Evolutionary conservation across 1,140 invertebrate genomes (phyloP).

Genomic region (Macrobrachium nipponense): DNA sequence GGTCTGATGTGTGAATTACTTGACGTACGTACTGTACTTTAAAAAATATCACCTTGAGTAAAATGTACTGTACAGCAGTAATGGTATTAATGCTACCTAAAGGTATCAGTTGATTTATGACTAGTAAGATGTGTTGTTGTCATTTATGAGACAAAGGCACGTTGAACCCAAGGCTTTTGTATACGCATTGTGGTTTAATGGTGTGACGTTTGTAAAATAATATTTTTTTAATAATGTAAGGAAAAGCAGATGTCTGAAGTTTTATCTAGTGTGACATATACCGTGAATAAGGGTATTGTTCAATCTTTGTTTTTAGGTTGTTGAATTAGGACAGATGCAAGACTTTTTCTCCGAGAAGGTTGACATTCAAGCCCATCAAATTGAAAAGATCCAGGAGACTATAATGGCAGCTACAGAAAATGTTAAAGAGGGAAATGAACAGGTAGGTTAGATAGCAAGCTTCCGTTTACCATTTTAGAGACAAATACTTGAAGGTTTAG

Average conservation of each 20-base stretch:
- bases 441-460: constrained; percentile 72
- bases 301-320: constrained; percentile 82
- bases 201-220: not conserved
- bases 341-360: constrained; percentile 98
- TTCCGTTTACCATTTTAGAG: too few species aligned
- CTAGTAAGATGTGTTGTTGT: too few species aligned
- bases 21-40: constrained; percentile 71
- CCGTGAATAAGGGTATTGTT: not conserved
- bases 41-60: too few species aligned
- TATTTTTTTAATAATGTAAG: not conserved
- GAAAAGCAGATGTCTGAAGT: too few species aligned
- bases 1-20: constrained; percentile 92
- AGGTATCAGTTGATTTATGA: too few species aligned
- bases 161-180: not conserved
- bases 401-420: constrained; percentile 94
- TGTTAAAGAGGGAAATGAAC: constrained; percentile 95
- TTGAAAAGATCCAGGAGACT: constrained; percentile 87
- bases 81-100: too few species aligned
- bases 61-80: too few species aligned
- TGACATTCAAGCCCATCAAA: constrained; percentile 91
- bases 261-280: too few species aligned
- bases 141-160: too few species aligned
- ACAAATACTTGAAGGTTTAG: too few species aligned
- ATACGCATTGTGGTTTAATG: not conserved
- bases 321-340: constrained; percentile 96